These are phyloP conservation scores for Pseudolaguvia tuberculata DNA, from an alignment of 2,113 vertebrate genomes.

Conservation along the genomic window DNA sequence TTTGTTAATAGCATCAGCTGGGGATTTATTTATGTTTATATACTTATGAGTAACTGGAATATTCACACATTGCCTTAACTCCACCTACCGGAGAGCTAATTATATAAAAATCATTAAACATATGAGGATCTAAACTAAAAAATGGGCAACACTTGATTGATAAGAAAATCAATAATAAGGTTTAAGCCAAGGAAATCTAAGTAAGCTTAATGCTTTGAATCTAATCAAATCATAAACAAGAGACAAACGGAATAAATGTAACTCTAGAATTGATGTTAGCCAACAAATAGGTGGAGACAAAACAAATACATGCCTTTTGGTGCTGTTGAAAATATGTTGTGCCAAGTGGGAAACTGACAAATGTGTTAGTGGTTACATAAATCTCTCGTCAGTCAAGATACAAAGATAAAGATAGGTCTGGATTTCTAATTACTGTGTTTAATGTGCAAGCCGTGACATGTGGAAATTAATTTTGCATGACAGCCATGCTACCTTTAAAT, in stretches of 20 bases:
- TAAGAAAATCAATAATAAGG: too few species aligned
- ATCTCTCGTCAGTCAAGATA: constrained; percentile 20
- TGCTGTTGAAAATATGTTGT: neutral
- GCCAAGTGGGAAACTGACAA: neutral
- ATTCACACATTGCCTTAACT: constrained; percentile 2
- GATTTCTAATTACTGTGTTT: constrained; percentile 36
- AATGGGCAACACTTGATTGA: too few species aligned
- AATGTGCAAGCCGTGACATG: constrained; percentile 21
- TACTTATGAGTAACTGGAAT: constrained; percentile 11
- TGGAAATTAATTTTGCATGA: constrained; percentile 18
- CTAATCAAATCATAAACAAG: too few species aligned
- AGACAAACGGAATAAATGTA: neutral
- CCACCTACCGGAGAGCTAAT: neutral
- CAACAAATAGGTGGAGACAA: neutral
- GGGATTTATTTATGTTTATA: neutral
- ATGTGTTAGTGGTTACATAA: constrained; percentile 17
- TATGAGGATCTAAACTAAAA: too few species aligned
- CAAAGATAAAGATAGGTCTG: constrained; percentile 24
- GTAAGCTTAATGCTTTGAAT: too few species aligned
- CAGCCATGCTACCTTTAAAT: constrained; percentile 15
- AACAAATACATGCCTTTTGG: neutral
- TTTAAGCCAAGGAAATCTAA: too few species aligned
- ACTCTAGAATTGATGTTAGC: neutral
- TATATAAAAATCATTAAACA: neutral
- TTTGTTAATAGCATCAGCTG: neutral